Conservation (phyloP, 2,797 vertebrate species). For the Vespertilio murinus region DNA sequence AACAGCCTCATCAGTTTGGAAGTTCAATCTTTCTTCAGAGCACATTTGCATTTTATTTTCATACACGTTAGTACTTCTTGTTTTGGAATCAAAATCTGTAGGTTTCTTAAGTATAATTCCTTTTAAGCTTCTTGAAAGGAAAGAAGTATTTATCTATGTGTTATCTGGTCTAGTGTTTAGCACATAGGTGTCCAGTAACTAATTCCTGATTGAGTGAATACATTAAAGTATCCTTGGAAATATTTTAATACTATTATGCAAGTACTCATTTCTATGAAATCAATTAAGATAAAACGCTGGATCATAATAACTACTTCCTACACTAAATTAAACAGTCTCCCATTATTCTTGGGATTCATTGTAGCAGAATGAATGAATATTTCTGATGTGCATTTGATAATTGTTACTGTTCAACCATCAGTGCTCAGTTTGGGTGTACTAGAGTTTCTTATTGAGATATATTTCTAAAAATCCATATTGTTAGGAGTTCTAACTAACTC, state of each 20-base stretch:
- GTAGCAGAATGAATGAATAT: neutral
- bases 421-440: neutral
- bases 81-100: neutral
- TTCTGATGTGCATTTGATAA: neutral
- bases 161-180: conserved; percentile 8
- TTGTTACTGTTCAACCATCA: conserved; percentile 2
- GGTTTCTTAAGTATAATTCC: conserved; percentile 29
- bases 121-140: conserved; percentile 31
- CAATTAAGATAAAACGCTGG: neutral
- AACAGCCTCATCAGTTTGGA: neutral
- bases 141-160: neutral
- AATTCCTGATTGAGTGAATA: conserved; percentile 4
- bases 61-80: neutral
- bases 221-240: conserved; percentile 29
- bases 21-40: conserved; percentile 38
- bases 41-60: conserved; percentile 29
- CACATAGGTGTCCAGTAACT: neutral
- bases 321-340: neutral
- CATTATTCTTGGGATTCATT: conserved; percentile 32
- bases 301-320: conserved; percentile 14
- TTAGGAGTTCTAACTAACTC: neutral
- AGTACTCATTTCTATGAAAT: conserved; percentile 25
- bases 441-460: neutral
- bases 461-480: conserved; percentile 36
- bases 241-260: neutral